Base-by-base conservation (phyloP, 2,113 vertebrate species). In the Lepus timidus region DNA sequence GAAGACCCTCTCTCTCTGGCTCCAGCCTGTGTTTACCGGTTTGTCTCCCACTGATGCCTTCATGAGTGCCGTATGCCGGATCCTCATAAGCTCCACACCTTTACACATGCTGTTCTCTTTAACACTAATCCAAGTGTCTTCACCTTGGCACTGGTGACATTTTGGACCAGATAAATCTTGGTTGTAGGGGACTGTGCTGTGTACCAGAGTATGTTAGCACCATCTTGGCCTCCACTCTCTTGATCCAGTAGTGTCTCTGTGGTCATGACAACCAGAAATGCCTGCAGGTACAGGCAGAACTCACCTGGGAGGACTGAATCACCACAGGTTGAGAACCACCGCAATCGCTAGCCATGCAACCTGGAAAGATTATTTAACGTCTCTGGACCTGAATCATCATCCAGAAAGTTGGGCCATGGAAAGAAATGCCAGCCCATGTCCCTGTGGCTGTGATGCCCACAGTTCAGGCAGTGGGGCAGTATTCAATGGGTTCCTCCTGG, bases 331-430 rank as follows among this genome's bases (percentile, higher is more conserved):
- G 39, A 95, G 19, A 84, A 65, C 31, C 78, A 61, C 64, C 17
- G 88, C 14, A 36, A 2, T 82, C 55, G n/a, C 27, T 23, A 23
- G 36, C 79, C 79, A 10, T 58, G 58, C 61, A 62, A 61, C 49
- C 22, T n/a, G 3, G 65, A 95, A 85, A 96, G 33, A 36, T 88
- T 78, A 67, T 71, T 92, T 44, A n/a, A 8, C 62, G 22, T 79
- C 58, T 68, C 20, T 70, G 68, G 75, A 23, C 74, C 88, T 29
- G 3, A 31, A 25, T 52, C 58, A 13, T 49, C 13, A 29, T 64
- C 44, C 16, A 19, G 52, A 88, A 76, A 49, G 31, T n/a, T 2
- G 25, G 20, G 10, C 33, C 6, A 2, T 55, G 8, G 36, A 52
- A 80, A 8, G 9, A 67, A 10, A 76, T 12, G 3, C 1, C 4